Evolutionary conservation across 2,797 vertebrate genomes (phyloP).

Genomic region (Hyperoplus immaculatus): DNA sequence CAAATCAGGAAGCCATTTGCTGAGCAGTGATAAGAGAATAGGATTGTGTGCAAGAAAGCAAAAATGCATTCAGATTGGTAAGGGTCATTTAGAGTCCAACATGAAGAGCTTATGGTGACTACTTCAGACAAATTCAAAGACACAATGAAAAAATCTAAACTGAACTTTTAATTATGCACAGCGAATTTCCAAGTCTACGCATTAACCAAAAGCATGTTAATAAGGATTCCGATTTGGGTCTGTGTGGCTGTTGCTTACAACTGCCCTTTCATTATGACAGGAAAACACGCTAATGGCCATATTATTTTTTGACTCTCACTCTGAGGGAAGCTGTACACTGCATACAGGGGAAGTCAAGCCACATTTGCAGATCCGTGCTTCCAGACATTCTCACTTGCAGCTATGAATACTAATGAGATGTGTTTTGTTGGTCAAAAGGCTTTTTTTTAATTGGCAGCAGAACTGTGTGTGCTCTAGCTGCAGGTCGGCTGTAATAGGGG

Average conservation of each 20-base stretch:
- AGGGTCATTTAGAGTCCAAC: not conserved
- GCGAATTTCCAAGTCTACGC: not conserved
- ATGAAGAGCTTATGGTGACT: not conserved
- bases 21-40: conserved; percentile 62
- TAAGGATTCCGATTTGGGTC: conserved; percentile 21
- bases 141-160: no score
- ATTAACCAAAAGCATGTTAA: conserved; percentile 16
- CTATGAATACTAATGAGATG: conserved; percentile 69
- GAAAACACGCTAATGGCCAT: conserved; percentile 53
- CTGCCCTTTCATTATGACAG: conserved; percentile 73
- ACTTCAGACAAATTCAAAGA: conserved; percentile 11
- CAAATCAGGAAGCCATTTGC: conserved; percentile 50
- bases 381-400: conserved; percentile 54
- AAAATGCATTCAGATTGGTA: conserved; percentile 14
- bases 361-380: conserved; percentile 52
- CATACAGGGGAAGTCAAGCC: conserved; percentile 52
- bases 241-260: conserved; percentile 33
- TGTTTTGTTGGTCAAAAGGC: conserved; percentile 61
- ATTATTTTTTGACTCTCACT: conserved; percentile 51
- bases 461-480: conserved; percentile 21
- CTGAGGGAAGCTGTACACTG: conserved; percentile 43
- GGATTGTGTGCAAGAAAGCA: conserved; percentile 29
- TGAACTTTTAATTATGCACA: not conserved
- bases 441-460: conserved; percentile 76
- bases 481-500: conserved; percentile 20